Conservation (phyloP, 2,113 vertebrate genomes). For the Pelecanus crispus region DNA sequence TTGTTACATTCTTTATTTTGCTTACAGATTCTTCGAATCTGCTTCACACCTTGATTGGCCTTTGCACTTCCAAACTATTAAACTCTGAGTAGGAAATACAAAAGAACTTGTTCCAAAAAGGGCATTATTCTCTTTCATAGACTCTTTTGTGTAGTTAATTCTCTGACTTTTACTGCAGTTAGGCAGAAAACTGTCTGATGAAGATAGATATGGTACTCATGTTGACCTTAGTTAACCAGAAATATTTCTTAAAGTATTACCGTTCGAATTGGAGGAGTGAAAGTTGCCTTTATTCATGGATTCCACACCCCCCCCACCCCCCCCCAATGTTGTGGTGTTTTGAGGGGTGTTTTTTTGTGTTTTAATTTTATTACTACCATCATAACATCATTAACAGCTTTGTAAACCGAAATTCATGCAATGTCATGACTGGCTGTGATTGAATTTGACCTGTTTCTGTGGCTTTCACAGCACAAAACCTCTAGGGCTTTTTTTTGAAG, state of each 20-base stretch:
- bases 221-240: neutral
- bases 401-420: neutral
- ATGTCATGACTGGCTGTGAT: neutral
- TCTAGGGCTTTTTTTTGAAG: neutral
- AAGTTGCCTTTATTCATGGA: neutral
- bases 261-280: neutral
- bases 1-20: neutral
- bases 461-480: neutral
- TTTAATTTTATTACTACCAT: neutral
- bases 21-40: neutral
- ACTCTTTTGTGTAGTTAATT: neutral
- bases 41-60: neutral
- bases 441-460: neutral
- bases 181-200: neutral
- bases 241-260: neutral
- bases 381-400: neutral
- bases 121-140: neutral
- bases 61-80: neutral
- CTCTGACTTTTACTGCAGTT: neutral
- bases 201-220: neutral
- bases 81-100: neutral
- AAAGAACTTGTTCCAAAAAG: neutral
- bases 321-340: no score
- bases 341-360: accelerated
- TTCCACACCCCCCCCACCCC: no score